Base-by-base conservation (phyloP, 2,113 vertebrate genomes). In the Ornithorhynchus anatinus region DNA sequence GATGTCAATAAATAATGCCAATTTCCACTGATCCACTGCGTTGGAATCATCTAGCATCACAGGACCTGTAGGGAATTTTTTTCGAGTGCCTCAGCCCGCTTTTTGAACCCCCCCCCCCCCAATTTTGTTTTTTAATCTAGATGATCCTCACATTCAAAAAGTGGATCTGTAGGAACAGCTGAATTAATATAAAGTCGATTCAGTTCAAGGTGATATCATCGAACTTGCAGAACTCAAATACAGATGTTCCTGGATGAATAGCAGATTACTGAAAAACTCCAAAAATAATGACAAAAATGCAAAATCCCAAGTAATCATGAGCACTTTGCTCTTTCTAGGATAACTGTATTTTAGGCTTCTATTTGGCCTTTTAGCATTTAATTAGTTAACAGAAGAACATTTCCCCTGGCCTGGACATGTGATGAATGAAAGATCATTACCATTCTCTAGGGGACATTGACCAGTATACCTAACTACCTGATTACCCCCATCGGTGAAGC, bases 1-100 rank as follows among this genome's bases (percentile, higher is more conserved):
- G 67, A 79, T 37, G 39, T 84, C 80, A 60, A 33, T 73, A 59
- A 51, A 35, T 75, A 84, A 75, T 76, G 80, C 80, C 87, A 69
- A 64, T 89, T 79, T 89, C 38, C 66, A 81, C 69, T 72, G 75
- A 85, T 59, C 75, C 23, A 54, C 35, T 27, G 3, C 3, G 5
- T 60, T 40, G 23, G 15, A 25, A 38, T 85, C 48, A 59, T 42
- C 27, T 23, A n/a, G 4, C 54, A 45, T 31, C 33, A 37, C 33
- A 37, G 45, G 27, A 50, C 51, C 35, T 63, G 32, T 27, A 50
- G 25, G 25, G 47, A 50, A 17, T 37, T 15, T 58, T 69, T 50
- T 65, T 80, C 73, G 44, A 62, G 68, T 61, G 12, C 69, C 6
- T n/a, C 48, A 59, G 22, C 38, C 35, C 17, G 22, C n/a, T 29